Percentiles rank a stretch among this genome's conserved stretches.
phyloP scores from a whole-genome alignment of 2,113 vertebrate genomes.

The Myotis davidii region DNA sequence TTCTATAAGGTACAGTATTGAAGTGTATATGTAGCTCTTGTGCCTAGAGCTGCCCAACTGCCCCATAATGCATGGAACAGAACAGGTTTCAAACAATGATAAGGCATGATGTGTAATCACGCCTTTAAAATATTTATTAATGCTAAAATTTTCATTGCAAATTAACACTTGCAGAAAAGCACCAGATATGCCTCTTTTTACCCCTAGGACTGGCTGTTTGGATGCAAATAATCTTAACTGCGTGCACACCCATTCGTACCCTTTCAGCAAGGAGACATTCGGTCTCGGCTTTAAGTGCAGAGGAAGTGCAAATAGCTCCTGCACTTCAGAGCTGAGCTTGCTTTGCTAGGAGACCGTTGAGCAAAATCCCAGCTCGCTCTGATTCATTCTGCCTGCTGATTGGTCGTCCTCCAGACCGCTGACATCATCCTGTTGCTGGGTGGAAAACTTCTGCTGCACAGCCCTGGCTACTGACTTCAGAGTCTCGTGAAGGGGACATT shows the following conservation, averaged over 20 bases:
- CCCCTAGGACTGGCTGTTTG: neutral
- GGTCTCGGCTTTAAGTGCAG: slow-evolving; percentile 69
- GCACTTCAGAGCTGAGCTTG: slow-evolving; percentile 68
- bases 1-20: neutral
- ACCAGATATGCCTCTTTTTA: neutral
- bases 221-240: slow-evolving; percentile 50
- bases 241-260: neutral
- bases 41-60: slow-evolving; percentile 7
- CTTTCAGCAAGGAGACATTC: slow-evolving; percentile 64
- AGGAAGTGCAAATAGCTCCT: slow-evolving; percentile 73
- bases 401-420: slow-evolving; percentile 76
- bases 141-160: slow-evolving; percentile 12
- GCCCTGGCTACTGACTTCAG: slow-evolving; percentile 58
- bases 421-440: slow-evolving; percentile 85
- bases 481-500: slow-evolving; percentile 56
- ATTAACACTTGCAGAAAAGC: neutral
- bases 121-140: slow-evolving; percentile 54
- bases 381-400: slow-evolving; percentile 68
- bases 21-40: neutral
- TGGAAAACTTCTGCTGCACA: slow-evolving; percentile 74
- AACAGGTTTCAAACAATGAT: slow-evolving; percentile 27
- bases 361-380: slow-evolving; percentile 66
- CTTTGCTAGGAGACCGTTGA: slow-evolving; percentile 72
- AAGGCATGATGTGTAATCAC: slow-evolving; percentile 12
- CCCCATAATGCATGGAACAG: slow-evolving; percentile 1